These are phyloP conservation scores for Sapajus apella DNA, from an alignment of 2,113 vertebrate species.

Conservation along the genomic window DNA sequence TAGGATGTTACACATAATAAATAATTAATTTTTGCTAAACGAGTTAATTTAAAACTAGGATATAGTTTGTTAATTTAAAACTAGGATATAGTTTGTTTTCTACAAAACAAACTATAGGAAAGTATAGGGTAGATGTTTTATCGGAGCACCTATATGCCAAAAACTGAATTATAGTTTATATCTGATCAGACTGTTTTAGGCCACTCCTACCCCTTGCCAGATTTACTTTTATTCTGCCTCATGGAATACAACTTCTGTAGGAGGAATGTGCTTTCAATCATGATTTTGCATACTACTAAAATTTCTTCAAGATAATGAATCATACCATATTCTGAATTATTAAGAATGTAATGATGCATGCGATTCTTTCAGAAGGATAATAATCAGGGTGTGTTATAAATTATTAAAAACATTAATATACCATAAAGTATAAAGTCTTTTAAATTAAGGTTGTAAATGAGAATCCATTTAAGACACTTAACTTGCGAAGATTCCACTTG, in stretches of 20 bases:
- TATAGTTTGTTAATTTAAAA: not conserved
- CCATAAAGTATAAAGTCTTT: conserved; percentile 10
- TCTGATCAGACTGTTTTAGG: not conserved
- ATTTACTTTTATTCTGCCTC: not conserved
- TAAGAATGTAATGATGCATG: not conserved
- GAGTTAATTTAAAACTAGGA: not conserved
- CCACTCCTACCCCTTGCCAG: not conserved
- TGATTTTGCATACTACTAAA: conserved; percentile 1
- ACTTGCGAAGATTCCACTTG: not conserved
- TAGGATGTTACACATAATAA: not conserved
- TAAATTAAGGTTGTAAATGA: conserved; percentile 24
- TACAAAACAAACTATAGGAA: not conserved
- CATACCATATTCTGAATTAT: not conserved
- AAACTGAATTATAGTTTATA: not conserved
- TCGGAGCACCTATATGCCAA: not conserved
- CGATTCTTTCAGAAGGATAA: conserved; percentile 44
- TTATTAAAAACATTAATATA: conserved; percentile 15
- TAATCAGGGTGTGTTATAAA: not conserved
- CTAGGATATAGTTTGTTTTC: too few species aligned
- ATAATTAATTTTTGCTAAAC: conserved; percentile 12
- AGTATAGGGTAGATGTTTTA: not conserved
- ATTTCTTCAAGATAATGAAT: conserved; percentile 32
- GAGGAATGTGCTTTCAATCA: not conserved
- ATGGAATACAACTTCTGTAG: not conserved
- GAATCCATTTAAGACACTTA: conserved; percentile 16